These are phyloP conservation scores for Nicator chloris DNA, from an alignment of 2,113 vertebrate genomes.

Conservation along the genomic window DNA sequence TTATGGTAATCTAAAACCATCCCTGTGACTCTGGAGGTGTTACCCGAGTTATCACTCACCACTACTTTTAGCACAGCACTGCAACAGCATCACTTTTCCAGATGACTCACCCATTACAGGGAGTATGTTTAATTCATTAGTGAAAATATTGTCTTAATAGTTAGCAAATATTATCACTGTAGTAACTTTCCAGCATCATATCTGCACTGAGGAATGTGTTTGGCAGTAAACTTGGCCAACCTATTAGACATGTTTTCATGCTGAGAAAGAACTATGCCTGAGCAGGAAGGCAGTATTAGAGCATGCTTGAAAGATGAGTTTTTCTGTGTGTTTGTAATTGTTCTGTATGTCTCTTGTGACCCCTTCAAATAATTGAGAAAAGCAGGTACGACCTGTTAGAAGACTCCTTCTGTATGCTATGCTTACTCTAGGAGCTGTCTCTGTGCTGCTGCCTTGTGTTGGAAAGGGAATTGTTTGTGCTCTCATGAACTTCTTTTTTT, in stretches of 20 bases:
- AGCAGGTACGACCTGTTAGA: background rate
- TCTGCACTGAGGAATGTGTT: background rate
- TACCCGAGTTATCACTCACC: background rate
- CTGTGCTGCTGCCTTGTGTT: background rate
- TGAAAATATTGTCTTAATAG: background rate
- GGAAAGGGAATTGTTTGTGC: background rate
- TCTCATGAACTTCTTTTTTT: background rate
- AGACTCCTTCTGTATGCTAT: background rate
- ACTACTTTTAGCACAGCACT: background rate
- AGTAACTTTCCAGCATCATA: background rate
- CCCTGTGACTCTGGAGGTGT: background rate
- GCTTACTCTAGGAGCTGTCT: background rate
- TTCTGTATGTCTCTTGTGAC: background rate
- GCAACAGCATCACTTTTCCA: background rate
- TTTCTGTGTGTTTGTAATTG: background rate
- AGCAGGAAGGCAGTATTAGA: background rate
- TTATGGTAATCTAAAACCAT: background rate
- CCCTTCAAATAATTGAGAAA: background rate
- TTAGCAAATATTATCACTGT: background rate
- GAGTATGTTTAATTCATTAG: background rate
- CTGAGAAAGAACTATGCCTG: background rate
- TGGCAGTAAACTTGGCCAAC: background rate
- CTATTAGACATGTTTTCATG: background rate
- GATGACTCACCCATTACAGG: background rate
- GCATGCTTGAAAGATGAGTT: background rate